Conservation (phyloP, 2,113 vertebrate genomes). For the Malurus melanocephalus region DNA sequence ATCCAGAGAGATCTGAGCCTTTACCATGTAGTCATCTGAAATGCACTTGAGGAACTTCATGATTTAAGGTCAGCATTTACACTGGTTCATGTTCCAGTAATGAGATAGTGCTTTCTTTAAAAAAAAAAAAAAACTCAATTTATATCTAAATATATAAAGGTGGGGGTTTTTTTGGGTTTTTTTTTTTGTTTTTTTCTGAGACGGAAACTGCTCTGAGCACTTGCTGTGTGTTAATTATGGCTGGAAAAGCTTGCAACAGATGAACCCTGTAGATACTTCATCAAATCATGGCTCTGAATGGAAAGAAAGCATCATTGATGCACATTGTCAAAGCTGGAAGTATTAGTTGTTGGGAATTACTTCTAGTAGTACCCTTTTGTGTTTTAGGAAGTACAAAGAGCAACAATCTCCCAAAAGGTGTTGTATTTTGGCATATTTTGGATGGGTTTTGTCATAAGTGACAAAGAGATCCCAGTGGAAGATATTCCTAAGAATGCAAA, state of each 20-base stretch:
- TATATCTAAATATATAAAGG: constrained; percentile 2
- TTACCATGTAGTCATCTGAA: constrained; percentile 21
- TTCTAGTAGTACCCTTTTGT: not conserved
- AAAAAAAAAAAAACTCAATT: constrained; percentile 7
- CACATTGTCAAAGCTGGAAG: not conserved
- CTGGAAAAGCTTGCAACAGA: not conserved
- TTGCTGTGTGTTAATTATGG: not conserved
- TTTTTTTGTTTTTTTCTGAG: not conserved
- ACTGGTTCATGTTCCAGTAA: constrained; percentile 9
- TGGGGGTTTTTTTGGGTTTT: not conserved
- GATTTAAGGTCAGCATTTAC: constrained; percentile 18
- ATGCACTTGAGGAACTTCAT: not conserved
- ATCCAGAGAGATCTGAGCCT: constrained; percentile 29
- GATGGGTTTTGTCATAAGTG: constrained; percentile 48
- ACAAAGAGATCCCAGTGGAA: constrained; percentile 38
- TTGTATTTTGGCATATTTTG: not conserved
- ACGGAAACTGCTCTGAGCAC: not conserved
- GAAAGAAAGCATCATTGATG: not conserved
- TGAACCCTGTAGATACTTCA: not conserved
- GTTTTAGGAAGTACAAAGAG: not conserved
- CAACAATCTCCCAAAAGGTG: constrained; percentile 24
- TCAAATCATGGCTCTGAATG: not conserved
- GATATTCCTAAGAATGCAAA: constrained; percentile 47
- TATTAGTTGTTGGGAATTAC: not conserved
- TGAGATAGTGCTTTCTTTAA: not conserved